Conservation (phyloP, 2,888 invertebrate genomes). For the Alviniconcha strummeri region DNA sequence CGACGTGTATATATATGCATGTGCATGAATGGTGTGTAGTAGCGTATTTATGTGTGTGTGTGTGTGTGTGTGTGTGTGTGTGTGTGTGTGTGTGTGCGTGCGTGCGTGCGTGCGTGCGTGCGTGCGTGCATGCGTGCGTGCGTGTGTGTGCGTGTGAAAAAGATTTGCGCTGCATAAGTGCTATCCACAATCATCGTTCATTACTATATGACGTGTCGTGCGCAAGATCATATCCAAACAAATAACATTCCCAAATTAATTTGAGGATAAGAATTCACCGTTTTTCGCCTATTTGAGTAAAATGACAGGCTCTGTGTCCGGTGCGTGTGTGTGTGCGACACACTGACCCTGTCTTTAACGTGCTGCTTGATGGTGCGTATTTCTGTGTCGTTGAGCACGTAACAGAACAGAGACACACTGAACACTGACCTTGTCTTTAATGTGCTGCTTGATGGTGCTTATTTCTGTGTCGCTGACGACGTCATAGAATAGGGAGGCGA, state of each 20-base stretch:
- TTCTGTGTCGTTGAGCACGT: slow-evolving; percentile 14
- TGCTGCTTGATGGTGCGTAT: background rate
- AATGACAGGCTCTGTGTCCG: no score
- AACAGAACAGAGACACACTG: slow-evolving; percentile 6
- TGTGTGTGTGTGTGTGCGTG: background rate
- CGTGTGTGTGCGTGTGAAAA: background rate
- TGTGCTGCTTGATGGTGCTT: background rate
- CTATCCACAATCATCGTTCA: no score
- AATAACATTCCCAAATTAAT: no score
- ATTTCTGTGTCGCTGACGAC: slow-evolving; percentile 14
- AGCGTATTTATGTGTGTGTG: background rate
- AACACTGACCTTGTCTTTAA: slow-evolving; percentile 23
- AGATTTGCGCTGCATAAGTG: no score
- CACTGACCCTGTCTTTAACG: slow-evolving; percentile 25
- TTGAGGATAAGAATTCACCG: no score
- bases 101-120: background rate
- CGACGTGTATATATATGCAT: background rate
- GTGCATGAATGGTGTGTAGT: background rate
- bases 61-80: background rate
- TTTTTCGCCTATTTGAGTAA: no score
- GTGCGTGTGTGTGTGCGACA: background rate
- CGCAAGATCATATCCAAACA: no score
- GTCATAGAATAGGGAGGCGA: slow-evolving; percentile 24
- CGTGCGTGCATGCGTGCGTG: background rate
- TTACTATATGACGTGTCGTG: no score